phyloP scores from a whole-genome alignment of 2,797 vertebrate genomes.

The Eremophila alpestris region DNA sequence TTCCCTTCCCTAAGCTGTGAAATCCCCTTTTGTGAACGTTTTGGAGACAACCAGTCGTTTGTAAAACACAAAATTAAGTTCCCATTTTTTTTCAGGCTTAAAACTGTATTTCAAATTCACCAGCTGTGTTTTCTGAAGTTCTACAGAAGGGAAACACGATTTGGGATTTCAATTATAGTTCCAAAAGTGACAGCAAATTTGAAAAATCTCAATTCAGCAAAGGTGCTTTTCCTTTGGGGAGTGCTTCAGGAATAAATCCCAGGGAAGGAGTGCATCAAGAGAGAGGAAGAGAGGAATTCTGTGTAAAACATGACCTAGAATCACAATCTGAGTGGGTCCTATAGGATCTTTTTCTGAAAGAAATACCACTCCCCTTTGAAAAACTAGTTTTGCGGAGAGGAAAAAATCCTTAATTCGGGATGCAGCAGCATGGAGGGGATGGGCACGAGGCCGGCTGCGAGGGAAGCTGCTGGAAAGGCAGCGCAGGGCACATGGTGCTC shows the following conservation, averaged over 20 bases:
- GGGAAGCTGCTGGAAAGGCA: background rate
- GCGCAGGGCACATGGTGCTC: background rate
- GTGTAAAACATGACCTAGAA: constrained; percentile 15
- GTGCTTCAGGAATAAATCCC: background rate
- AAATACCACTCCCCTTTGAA: background rate
- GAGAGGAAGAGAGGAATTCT: constrained; percentile 27
- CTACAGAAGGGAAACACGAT: background rate
- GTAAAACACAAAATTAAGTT: background rate
- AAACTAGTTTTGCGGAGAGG: background rate
- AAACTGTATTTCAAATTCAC: background rate
- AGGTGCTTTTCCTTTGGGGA: constrained; percentile 13
- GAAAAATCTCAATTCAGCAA: constrained; percentile 20
- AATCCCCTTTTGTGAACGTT: background rate
- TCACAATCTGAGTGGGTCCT: constrained; percentile 9
- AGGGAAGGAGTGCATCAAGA: background rate
- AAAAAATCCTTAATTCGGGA: background rate
- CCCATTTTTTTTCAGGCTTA: background rate
- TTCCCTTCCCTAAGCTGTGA: background rate
- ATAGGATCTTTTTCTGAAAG: background rate
- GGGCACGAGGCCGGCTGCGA: background rate
- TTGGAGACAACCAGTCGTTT: background rate
- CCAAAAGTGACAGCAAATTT: background rate
- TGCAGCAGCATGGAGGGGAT: rapidly evolving
- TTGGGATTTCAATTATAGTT: background rate
- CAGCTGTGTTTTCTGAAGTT: background rate